phyloP scores from a whole-genome alignment of 2,113 vertebrate genomes.

The Eira barbara region DNA sequence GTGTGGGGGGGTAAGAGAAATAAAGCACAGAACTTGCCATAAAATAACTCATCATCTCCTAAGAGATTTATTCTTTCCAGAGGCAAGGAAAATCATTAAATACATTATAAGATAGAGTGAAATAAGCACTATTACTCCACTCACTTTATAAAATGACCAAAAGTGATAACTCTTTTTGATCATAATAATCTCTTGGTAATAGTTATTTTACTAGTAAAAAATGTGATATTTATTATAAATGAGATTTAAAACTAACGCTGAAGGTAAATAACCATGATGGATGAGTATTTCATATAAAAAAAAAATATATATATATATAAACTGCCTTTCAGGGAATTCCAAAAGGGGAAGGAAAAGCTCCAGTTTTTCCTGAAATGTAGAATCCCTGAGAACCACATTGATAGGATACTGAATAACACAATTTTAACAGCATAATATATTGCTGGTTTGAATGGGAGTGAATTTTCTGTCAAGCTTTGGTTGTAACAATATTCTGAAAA shows the following conservation, averaged over 20 bases:
- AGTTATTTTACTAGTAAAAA: background rate
- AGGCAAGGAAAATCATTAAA: background rate
- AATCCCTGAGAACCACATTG: background rate
- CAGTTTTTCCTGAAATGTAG: background rate
- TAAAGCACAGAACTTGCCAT: background rate
- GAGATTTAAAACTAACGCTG: background rate
- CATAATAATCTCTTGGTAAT: background rate
- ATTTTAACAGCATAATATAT: background rate
- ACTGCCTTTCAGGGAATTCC: background rate
- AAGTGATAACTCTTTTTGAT: background rate
- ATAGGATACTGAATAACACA: background rate
- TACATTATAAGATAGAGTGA: background rate
- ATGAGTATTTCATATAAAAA: background rate
- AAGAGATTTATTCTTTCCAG: background rate
- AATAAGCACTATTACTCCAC: background rate
- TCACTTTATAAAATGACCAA: background rate
- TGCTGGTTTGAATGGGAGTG: background rate
- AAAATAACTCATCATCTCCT: background rate
- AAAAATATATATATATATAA: too few relatives aligned
- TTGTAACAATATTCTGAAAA: background rate
- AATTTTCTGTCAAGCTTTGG: background rate
- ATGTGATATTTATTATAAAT: background rate
- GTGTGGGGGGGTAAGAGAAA: background rate
- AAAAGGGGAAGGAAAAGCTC: background rate
- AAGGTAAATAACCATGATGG: background rate